Conservation (phyloP, 2,888 invertebrate genomes). For the Eupithecia subfuscata region DNA sequence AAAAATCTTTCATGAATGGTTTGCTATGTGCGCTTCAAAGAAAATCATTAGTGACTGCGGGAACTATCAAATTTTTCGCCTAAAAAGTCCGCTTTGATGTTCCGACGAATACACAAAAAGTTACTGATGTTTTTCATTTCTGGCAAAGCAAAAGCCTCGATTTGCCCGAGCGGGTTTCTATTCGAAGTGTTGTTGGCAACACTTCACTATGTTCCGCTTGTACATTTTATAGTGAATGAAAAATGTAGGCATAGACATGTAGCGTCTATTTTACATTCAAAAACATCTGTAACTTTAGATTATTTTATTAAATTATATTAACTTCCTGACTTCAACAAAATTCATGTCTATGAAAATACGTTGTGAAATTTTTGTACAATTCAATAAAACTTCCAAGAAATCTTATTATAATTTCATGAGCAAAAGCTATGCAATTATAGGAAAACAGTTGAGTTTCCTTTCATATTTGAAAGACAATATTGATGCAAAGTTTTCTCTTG, state of each 20-base stretch:
- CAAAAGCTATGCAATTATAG: not conserved
- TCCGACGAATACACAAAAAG: conserved; percentile 18
- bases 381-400: not conserved
- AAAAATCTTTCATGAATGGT: not conserved
- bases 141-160: conserved; percentile 22
- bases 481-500: not conserved
- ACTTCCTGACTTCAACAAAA: not conserved
- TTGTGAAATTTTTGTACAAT: not conserved
- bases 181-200: conserved; percentile 25
- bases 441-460: conserved; percentile 5
- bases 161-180: conserved; percentile 22
- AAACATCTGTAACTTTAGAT: not conserved
- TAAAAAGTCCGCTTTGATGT: conserved; percentile 12
- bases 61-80: not conserved
- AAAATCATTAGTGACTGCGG: not conserved
- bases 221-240: not conserved
- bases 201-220: conserved; percentile 16
- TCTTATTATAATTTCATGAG: not conserved
- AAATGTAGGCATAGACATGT: not conserved
- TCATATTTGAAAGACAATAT: not conserved
- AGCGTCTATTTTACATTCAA: not conserved
- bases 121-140: conserved; percentile 14
- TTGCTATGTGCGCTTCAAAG: not conserved
- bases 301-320: not conserved
- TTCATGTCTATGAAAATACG: not conserved